Conservation (phyloP, 2,113 vertebrate species). For the Festucalex cinctus region DNA sequence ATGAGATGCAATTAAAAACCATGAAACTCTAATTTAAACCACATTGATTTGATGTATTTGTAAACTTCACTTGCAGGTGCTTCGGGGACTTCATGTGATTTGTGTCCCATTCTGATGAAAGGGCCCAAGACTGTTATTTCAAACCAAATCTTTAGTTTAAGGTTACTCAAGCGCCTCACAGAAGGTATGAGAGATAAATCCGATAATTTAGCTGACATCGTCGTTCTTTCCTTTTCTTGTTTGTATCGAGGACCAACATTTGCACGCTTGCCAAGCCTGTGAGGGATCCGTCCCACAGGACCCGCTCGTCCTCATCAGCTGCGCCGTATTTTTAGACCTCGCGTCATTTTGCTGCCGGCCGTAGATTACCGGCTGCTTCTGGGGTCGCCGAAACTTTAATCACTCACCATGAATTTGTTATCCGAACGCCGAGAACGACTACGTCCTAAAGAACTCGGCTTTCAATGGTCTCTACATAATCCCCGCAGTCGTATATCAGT, state of each 20-base stretch:
- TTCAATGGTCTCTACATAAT: conserved; percentile 5
- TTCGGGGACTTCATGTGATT: neutral
- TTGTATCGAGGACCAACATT: conserved; percentile 18
- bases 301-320: conserved; percentile 18
- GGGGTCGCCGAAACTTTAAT: conserved; percentile 24
- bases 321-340: conserved; percentile 22
- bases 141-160: neutral
- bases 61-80: neutral
- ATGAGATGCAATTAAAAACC: neutral
- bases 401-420: conserved; percentile 25
- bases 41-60: neutral
- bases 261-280: conserved; percentile 11
- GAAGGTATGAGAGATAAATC: neutral
- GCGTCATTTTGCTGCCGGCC: conserved; percentile 16
- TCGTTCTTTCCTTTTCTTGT: conserved; percentile 16
- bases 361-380: conserved; percentile 9
- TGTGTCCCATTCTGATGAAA: neutral
- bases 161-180: neutral
- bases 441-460: conserved; percentile 2
- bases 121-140: neutral
- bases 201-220: neutral
- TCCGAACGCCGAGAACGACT: conserved; percentile 15
- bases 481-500: neutral
- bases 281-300: conserved; percentile 28
- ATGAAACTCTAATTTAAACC: neutral